Conservation (phyloP, 53 echinoderm and acorn worm species). For the Zoroaster sp. region DNA sequence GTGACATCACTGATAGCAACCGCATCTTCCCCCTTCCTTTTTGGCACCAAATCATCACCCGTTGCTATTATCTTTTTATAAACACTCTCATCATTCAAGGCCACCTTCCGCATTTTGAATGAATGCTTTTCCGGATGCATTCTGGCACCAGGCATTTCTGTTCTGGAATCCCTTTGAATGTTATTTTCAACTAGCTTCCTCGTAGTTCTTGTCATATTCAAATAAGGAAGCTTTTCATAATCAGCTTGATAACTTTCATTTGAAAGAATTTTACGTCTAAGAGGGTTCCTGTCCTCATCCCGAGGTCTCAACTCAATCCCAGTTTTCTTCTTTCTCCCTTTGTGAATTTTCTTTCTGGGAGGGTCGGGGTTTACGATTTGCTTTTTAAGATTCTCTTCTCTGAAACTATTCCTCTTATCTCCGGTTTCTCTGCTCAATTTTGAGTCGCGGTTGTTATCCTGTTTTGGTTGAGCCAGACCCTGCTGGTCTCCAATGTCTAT, state of each 20-base stretch:
- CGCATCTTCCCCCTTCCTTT: not conserved
- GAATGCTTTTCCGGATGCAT: not conserved
- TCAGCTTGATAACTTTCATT: not conserved
- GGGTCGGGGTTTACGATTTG: constrained; percentile 26
- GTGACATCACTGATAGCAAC: constrained; percentile 15
- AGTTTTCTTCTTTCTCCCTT: constrained; percentile 19
- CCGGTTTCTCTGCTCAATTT: not conserved
- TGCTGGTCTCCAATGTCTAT: too few species aligned
- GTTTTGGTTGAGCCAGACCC: too few species aligned
- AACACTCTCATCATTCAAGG: not conserved
- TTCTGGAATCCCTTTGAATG: too few species aligned
- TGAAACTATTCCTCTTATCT: not conserved
- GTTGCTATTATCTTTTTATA: not conserved
- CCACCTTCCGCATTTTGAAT: not conserved
- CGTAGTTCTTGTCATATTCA: not conserved
- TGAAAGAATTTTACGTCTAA: constrained; percentile 4
- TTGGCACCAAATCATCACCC: not conserved
- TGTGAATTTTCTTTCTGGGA: constrained; percentile 8
- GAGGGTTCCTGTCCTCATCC: not conserved
- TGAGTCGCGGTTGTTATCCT: not conserved
- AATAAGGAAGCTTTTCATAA: not conserved
- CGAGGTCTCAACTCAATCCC: not conserved
- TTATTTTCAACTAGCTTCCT: too few species aligned
- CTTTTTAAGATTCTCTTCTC: not conserved
- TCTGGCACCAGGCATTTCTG: not conserved